Base-by-base conservation (phyloP, 2,113 vertebrate species). In the Genyomyrus donnyi region DNA sequence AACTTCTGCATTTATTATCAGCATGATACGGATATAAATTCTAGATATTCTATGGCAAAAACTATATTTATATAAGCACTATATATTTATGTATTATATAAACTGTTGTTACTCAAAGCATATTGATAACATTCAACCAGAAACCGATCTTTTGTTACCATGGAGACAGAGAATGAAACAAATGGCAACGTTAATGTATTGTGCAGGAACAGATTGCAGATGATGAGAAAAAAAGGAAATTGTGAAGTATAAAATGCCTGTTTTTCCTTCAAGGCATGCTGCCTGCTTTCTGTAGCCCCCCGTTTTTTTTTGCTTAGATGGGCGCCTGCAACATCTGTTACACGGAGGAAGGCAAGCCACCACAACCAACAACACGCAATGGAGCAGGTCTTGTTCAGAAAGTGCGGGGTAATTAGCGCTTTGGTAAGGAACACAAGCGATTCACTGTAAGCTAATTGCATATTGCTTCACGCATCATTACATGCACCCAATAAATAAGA, bases 91-190 rank as follows among this genome's bases (percentile, higher is more conserved):
- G 74, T 39, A 70, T 70, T 70, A 70, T 70, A 42, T 39, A 80
- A 80, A 80, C 17, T 50, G 42, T 49, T 49, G 24, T 49, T 85
- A 45, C 45, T n/a, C 24, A 52, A 89, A 74, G 70, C 49, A 56
- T 89, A 89, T 83, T 84, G 74, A 89, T 56, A 49, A 53, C 35
- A 11, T 5, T 35, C n/a, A 50, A 56, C 2, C n/a, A 42, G 35
- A 9, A 83, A 8, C 48, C 35, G 49, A 89, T 83, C 10, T 45
- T 80, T 52, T 35, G 88, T 89, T 83, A n/a, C 88, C 88, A 89
- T 89, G 74, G 74, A 83, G 49, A 83, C 52, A 89, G 88, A 84
- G 83, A 84, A 56, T 56, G 74, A 89, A 80, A 85, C 77, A 85
- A 84, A 89, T 24, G 31, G 77, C 35, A 83, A 24, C 53, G 56